These are phyloP conservation scores for Schizopygopsis malacanthus DNA, from an alignment of 2,797 vertebrate genomes.

Conservation along the genomic window DNA sequence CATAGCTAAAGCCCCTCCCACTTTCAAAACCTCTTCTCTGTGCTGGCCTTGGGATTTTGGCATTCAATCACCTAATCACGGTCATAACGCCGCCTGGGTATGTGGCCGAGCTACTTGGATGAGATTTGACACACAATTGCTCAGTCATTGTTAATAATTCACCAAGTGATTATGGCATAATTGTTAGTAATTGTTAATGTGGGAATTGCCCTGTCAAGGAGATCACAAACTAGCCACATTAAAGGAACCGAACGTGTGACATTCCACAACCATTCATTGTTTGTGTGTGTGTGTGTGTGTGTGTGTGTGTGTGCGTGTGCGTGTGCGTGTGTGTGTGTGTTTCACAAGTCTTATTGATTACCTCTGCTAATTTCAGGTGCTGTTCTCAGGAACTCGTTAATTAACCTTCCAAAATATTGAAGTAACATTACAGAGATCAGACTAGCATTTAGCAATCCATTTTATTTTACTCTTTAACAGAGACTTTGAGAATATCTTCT, in stretches of 20 bases:
- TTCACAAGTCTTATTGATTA: constrained; percentile 57
- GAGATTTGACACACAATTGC: constrained; percentile 30
- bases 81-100: constrained; percentile 27
- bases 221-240: neutral
- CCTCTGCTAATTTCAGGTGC: constrained; percentile 75
- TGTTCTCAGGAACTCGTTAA: constrained; percentile 59
- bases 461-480: neutral
- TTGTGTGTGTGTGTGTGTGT: neutral
- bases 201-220: neutral
- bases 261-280: constrained; percentile 42
- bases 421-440: constrained; percentile 7
- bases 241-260: constrained; percentile 10
- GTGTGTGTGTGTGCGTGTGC: too few relatives aligned
- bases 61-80: constrained; percentile 38
- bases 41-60: constrained; percentile 50
- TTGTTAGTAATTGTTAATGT: constrained; percentile 14
- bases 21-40: constrained; percentile 11
- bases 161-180: constrained; percentile 28
- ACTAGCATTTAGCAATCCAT: constrained; percentile 11
- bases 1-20: constrained; percentile 60
- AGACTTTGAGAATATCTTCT: neutral
- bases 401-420: constrained; percentile 18
- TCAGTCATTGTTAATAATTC: constrained; percentile 35
- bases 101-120: constrained; percentile 20
- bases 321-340: constrained; percentile 5